phyloP scores from a whole-genome alignment of 1,140 invertebrate species.

The Papilio polyxenes region DNA sequence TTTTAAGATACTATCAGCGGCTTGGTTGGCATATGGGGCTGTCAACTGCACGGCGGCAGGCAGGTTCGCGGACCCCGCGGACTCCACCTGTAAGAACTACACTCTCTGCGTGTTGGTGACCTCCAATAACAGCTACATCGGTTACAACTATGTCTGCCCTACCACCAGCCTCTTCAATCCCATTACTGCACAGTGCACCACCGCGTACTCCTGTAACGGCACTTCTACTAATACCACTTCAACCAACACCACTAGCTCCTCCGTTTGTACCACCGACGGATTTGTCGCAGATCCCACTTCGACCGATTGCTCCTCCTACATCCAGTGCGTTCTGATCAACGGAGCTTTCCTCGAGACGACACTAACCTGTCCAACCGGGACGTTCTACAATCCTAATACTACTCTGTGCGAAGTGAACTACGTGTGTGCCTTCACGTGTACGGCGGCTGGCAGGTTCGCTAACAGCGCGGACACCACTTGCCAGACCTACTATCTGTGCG shows the following conservation, averaged over 20 bases:
- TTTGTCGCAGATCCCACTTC: constrained; percentile 53
- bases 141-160: constrained; percentile 62
- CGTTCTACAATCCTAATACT: constrained; percentile 58
- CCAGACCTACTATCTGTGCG: constrained; percentile 59
- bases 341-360: constrained; percentile 49
- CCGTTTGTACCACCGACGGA: constrained; percentile 57
- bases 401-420: constrained; percentile 59
- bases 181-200: constrained; percentile 41
- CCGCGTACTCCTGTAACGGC: constrained; percentile 44
- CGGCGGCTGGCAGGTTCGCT: constrained; percentile 52
- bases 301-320: constrained; percentile 55
- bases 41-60: constrained; percentile 56
- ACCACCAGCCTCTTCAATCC: constrained; percentile 61
- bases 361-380: constrained; percentile 49
- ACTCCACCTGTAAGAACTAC: constrained; percentile 62
- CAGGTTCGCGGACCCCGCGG: constrained; percentile 50
- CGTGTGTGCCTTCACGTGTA: constrained; percentile 52
- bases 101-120: constrained; percentile 53
- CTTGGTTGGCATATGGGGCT: constrained; percentile 47
- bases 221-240: constrained; percentile 29
- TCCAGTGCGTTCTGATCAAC: constrained; percentile 55
- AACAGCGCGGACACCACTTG: constrained; percentile 54
- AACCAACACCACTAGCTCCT: constrained; percentile 33
- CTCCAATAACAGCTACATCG: constrained; percentile 40
- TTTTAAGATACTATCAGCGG: constrained; percentile 46